Evolutionary conservation across 2,888 invertebrate species (phyloP), one percentile per base, ranked within the genome.

Genomic region (Beris chalybata): DNA sequence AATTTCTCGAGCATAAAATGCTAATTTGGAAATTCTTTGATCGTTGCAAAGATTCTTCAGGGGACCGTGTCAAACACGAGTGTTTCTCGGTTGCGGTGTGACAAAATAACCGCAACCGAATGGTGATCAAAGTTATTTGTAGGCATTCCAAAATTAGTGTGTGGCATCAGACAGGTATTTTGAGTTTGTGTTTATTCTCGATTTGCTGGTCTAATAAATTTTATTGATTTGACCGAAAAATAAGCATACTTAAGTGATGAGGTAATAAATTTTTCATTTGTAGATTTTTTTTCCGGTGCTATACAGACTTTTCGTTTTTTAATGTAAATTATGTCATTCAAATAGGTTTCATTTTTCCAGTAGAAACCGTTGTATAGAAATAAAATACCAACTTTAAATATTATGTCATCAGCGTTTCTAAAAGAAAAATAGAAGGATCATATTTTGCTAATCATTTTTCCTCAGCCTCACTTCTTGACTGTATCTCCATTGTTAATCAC

Each of bases 1-100:
- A 67, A 67, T 67, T 64, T 64, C 57, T 64, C 58, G 53, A 56
- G 52, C 67, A 67, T 64, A 67, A 67, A 64, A 64, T 63, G 67
- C 63, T 55, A 64, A 64, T 53, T 67, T 63, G 43, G 13, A 54
- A 61, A 64, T 64, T 53, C 54, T 55, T 22, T 54, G 64, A 47
- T 54, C 54, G n/a, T 13, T 45, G 53, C 64, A 43, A 11, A 61
- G 31, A 61, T 38, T 61, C 32, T 56, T 43, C 7, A 11, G 13
- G 7, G 61, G 50, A 61, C 50, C 61, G 61, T 61, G 61, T 61
- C 61, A 52, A 61, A 61, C 61, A 61, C 61, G 61, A 61, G 61
- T 61, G 52, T 50, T 9, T 48, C 15, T 50, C 9, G 15, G 15
- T 7, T 4, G 47, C 52, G 45, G 61, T 61, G 61, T 61, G 61